phyloP scores from a whole-genome alignment of 2,888 invertebrate genomes.

The Hypolimnas misippus region DNA sequence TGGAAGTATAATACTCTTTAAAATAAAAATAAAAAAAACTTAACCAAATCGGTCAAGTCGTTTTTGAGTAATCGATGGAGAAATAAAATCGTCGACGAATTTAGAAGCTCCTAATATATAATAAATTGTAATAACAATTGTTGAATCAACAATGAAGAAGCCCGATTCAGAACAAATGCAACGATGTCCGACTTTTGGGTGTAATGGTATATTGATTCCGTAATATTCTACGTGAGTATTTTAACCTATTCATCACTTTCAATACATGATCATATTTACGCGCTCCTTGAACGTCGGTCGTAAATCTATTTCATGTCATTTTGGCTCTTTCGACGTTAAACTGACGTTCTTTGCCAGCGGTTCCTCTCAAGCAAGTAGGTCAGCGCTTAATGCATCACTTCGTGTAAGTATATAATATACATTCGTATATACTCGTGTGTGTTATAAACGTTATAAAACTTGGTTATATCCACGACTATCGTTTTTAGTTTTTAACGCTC shows the following conservation, averaged over 20 bases:
- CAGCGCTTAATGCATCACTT: slow-evolving; percentile 33
- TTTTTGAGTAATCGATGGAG: background rate
- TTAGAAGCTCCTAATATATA: background rate
- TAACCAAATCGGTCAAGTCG: no score
- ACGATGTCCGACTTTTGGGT: background rate
- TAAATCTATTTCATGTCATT: slow-evolving; percentile 37
- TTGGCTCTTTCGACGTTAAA: slow-evolving; percentile 23
- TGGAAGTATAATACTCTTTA: no score
- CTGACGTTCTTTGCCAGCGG: slow-evolving; percentile 28
- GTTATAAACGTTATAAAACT: slow-evolving; percentile 9
- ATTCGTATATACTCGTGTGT: slow-evolving; percentile 19
- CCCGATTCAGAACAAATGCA: background rate
- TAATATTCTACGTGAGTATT: background rate
- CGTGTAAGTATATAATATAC: slow-evolving; percentile 25
- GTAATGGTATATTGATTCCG: background rate
- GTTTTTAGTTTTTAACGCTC: background rate
- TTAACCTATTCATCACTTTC: slow-evolving; percentile 15
- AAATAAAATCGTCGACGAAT: background rate
- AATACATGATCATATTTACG: slow-evolving; percentile 4
- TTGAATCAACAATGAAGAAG: no score
- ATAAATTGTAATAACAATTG: no score
- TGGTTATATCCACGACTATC: background rate
- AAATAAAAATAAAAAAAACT: no score
- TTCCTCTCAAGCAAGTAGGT: slow-evolving; percentile 29
- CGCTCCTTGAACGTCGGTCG: slow-evolving; percentile 12